phyloP scores from a whole-genome alignment of 2,113 vertebrate species.

The Tyto alba region DNA sequence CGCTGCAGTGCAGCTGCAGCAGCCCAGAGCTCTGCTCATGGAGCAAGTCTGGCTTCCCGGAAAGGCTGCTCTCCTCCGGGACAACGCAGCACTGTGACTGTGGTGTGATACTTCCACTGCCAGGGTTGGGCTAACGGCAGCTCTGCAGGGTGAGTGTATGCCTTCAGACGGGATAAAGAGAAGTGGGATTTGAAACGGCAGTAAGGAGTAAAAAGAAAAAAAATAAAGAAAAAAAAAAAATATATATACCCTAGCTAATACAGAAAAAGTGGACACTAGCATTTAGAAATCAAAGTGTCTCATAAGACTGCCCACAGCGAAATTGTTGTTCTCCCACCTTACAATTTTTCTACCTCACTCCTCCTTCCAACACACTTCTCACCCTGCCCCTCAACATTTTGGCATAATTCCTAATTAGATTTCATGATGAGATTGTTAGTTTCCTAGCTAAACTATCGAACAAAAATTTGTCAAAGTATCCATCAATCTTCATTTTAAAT shows the following conservation, averaged over 20 bases:
- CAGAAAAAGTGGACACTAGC: neutral
- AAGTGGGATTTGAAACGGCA: neutral
- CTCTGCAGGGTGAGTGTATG: neutral
- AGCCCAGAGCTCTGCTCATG: neutral
- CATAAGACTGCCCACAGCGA: neutral
- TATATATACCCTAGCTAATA: neutral
- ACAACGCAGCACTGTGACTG: neutral
- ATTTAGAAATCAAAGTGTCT: neutral
- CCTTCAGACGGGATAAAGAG: neutral
- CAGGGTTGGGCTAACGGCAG: no score
- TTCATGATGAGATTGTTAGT: neutral
- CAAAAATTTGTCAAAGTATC: neutral
- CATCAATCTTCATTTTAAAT: neutral
- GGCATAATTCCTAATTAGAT: neutral
- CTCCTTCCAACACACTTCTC: neutral
- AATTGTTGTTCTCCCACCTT: neutral
- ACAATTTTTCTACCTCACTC: neutral
- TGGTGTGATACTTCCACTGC: accelerated
- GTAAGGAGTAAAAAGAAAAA: neutral
- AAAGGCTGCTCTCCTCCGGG: neutral
- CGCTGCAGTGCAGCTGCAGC: neutral
- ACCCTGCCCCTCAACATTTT: accelerated
- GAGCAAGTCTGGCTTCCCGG: neutral
- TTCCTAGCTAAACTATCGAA: neutral
- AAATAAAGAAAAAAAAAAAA: no score